These are phyloP conservation scores for Phyllotreta cruciferae DNA, from an alignment of 2,888 invertebrate genomes.

Conservation along the genomic window DNA sequence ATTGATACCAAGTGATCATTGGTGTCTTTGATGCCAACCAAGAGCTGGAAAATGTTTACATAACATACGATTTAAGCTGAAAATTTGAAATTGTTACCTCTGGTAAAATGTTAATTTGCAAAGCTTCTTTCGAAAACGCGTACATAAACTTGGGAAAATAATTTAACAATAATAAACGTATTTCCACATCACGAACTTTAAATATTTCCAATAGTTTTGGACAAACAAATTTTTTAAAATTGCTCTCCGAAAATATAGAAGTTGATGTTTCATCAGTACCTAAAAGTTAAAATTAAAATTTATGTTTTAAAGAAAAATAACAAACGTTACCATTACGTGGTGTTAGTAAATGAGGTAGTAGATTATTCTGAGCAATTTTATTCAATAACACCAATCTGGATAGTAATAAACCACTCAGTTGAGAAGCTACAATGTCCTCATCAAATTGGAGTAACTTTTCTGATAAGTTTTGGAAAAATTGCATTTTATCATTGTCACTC, in stretches of 20 bases:
- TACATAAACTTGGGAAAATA: conserved; percentile 80
- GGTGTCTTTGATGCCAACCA: conserved; percentile 86
- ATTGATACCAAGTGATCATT: conserved; percentile 83
- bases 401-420: conserved; percentile 77
- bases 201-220: conserved; percentile 82
- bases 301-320: conserved; percentile 4
- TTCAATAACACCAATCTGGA: conserved; percentile 88
- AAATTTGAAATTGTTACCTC: conserved; percentile 66
- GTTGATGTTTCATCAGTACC: conserved; percentile 48
- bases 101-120: conserved; percentile 82
- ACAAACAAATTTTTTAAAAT: conserved; percentile 77
- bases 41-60: conserved; percentile 64
- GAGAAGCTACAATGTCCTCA: conserved; percentile 81
- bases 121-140: conserved; percentile 76
- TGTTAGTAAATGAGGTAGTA: conserved; percentile 74
- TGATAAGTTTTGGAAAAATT: conserved; percentile 78
- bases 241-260: conserved; percentile 71
- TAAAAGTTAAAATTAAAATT: conserved; percentile 33
- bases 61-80: not conserved
- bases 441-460: conserved; percentile 75
- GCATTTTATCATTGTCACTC: conserved; percentile 74
- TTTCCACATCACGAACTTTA: conserved; percentile 84
- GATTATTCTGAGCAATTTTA: conserved; percentile 75
- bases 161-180: conserved; percentile 77
- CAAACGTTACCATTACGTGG: conserved; percentile 70